Base-by-base conservation (phyloP, 2,888 invertebrate genomes). In the Yponomeuta malinellus region DNA sequence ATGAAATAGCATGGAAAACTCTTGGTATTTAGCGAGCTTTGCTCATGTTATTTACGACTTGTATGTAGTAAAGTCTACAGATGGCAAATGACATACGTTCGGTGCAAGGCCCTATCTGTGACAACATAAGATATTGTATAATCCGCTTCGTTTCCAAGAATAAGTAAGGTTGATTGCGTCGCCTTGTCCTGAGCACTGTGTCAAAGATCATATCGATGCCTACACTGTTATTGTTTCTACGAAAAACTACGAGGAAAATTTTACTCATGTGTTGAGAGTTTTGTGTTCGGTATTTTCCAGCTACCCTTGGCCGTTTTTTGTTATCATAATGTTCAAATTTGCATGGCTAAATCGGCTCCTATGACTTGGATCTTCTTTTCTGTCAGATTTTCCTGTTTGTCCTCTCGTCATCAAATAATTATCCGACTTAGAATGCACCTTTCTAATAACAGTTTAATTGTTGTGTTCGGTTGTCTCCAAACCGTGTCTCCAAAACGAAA, bases 141-240 rank as follows among this genome's bases (percentile, higher is more conserved):
- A 77, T 74, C 73, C 74, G 73, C 73, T 59, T 59, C 71, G 72
- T 74, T 78, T 79, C 78, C 74, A 76, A 76, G 77, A 80, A 79
- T 10, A 43, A 59, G 69, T 75, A 74, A 76, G 74, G 75, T 75
- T 73, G 73, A 73, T 74, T 72, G 70, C 72, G 69, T 67, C 65
- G 73, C 71, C 68, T 70, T 71, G 71, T 73, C 70, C 69, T 59
- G 52, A 59, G 52, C 15, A 59, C 52, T 69, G 72, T 68, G 70
- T 70, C 74, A 75, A 66, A 75, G 74, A 74, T 70, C 70, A 68
- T 52, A 37, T 68, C 43, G 66, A 64, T 48, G 43, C 43, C 43
- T 43, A 5, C 52, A 59, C 52, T 59, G 52, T 59, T 59, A 59
- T 59, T 59, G 5, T 59, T 59, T 59, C 52, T 59, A 59, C 52